phyloP scores from a whole-genome alignment of 2,113 vertebrate genomes.

The Psammodynastes pulverulentus region DNA sequence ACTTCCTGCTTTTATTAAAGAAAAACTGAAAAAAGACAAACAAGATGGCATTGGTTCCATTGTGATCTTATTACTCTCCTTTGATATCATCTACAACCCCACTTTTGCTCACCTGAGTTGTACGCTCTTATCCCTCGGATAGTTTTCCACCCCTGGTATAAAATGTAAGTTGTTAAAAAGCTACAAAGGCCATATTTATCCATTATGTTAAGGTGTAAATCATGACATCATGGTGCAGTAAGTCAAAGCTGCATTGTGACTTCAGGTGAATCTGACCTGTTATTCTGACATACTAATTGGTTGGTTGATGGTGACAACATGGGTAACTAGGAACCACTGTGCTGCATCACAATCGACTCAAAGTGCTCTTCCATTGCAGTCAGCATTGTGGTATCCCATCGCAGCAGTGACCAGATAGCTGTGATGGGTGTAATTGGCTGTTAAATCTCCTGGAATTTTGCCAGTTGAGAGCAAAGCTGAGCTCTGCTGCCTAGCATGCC shows the following conservation, averaged over 20 bases:
- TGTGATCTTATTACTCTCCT: not conserved
- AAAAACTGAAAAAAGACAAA: not conserved
- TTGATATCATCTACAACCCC: not conserved
- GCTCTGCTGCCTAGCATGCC: not conserved
- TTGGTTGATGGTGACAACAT: not conserved
- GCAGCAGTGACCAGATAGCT: not conserved
- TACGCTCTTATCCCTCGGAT: not conserved
- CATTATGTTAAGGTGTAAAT: not conserved
- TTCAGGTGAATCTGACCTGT: not conserved
- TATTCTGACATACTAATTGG: not conserved
- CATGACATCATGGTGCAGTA: not conserved
- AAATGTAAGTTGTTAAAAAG: not conserved
- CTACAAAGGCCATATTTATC: not conserved
- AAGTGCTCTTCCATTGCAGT: not conserved
- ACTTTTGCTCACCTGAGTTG: not conserved
- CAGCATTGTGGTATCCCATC: not conserved
- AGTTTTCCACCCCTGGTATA: not conserved
- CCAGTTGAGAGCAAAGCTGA: not conserved
- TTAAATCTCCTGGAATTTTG: not conserved
- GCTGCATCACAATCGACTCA: not conserved
- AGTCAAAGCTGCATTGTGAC: not conserved
- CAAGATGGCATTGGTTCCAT: not conserved
- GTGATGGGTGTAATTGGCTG: not conserved
- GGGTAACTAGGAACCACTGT: not conserved
- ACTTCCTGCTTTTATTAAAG: not conserved